Percentiles rank a stretch among this genome's conserved stretches.
phyloP scores from a whole-genome alignment of 1,140 invertebrate genomes.

The Heterodera schachtii region DNA sequence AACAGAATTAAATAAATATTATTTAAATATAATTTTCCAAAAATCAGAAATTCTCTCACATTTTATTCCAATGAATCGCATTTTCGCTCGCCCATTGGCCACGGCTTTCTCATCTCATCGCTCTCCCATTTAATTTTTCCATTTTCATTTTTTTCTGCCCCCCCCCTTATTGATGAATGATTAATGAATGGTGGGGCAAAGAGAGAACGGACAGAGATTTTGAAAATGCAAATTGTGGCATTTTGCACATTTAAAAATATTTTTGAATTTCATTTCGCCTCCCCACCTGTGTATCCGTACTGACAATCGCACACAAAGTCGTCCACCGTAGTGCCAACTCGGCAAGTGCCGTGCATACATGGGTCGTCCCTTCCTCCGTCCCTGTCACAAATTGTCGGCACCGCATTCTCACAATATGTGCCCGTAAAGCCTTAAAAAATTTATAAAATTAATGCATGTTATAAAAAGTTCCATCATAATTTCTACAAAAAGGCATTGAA shows the following conservation, averaged over 20 bases:
- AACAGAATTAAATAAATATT: too few species aligned
- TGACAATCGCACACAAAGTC: slow-evolving; percentile 29
- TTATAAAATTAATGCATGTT: too few species aligned
- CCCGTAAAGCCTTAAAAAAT: slow-evolving; percentile 27
- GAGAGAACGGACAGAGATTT: background rate
- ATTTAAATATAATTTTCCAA: too few species aligned
- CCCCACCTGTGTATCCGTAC: slow-evolving; percentile 22
- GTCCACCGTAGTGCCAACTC: slow-evolving; percentile 19
- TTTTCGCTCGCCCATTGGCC: too few species aligned
- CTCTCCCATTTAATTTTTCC: background rate
- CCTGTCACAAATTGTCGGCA: slow-evolving; percentile 26
- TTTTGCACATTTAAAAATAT: background rate
- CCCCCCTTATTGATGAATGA: too few species aligned
- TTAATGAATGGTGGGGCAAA: background rate
- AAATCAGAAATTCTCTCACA: too few species aligned
- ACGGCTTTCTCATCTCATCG: background rate
- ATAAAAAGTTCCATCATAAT: too few species aligned
- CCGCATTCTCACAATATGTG: slow-evolving; percentile 22
- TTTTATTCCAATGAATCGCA: too few species aligned
- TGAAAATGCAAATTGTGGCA: background rate
- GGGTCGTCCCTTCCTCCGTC: background rate
- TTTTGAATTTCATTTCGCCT: too few species aligned
- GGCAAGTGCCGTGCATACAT: slow-evolving; percentile 24
- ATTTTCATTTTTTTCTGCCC: background rate
- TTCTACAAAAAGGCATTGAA: too few species aligned